Conservation (phyloP, 2,113 vertebrate genomes). For the Psilopogon haemacephalus region DNA sequence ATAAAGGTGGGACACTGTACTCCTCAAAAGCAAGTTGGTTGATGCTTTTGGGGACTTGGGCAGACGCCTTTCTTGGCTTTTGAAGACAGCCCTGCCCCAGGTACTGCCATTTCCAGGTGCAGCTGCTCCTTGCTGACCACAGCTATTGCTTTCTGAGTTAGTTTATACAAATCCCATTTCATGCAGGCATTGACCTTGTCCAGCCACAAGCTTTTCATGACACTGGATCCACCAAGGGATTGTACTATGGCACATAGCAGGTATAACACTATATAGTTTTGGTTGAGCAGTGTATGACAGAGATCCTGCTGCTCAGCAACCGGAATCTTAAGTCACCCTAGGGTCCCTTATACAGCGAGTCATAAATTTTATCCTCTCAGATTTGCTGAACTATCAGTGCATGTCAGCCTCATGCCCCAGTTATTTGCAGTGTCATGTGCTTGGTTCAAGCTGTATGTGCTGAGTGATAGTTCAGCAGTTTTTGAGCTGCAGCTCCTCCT, state of each 20-base stretch:
- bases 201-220: background rate
- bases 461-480: background rate
- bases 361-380: background rate
- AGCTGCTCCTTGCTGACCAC: background rate
- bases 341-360: background rate
- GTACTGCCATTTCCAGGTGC: background rate
- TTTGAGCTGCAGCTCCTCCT: background rate
- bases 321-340: background rate
- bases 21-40: background rate
- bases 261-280: fast-evolving
- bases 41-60: background rate
- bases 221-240: fast-evolving
- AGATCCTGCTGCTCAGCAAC: background rate
- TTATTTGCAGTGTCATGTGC: background rate
- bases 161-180: background rate
- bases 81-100: too few species aligned
- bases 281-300: background rate
- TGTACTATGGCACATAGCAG: background rate
- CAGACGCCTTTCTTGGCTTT: background rate
- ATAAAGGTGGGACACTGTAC: background rate
- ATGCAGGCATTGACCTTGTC: background rate
- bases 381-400: background rate
- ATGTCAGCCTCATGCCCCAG: background rate
- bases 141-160: background rate
- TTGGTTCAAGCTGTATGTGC: background rate